Conservation (phyloP, 1,140 invertebrate species). For the Megalonaias nervosa region DNA sequence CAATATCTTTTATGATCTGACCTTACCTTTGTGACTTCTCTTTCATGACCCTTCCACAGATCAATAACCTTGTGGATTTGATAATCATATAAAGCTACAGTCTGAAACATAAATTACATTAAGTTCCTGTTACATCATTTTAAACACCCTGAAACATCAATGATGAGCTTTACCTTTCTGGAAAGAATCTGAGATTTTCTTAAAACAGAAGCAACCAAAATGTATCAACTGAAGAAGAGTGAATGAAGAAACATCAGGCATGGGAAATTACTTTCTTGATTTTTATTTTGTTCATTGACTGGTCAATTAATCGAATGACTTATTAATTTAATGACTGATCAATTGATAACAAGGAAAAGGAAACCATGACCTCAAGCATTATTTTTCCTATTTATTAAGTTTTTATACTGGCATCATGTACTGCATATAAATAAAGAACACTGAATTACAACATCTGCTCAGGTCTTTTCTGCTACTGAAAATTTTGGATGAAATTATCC, state of each 20-base stretch:
- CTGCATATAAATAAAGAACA: too few relatives aligned
- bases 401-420: too few relatives aligned
- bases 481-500: too few relatives aligned
- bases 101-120: constrained; percentile 42
- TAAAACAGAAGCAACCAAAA: neutral
- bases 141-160: too few relatives aligned
- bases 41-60: constrained; percentile 62
- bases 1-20: neutral
- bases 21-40: constrained; percentile 63
- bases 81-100: constrained; percentile 60
- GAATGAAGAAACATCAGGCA: neutral
- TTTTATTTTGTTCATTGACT: neutral
- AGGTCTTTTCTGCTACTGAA: too few relatives aligned
- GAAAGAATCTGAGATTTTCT: neutral
- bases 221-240: neutral
- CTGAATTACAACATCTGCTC: too few relatives aligned
- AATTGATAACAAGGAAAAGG: too few relatives aligned
- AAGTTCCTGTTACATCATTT: neutral
- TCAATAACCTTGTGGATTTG: constrained; percentile 47
- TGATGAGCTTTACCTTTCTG: too few relatives aligned
- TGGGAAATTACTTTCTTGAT: neutral
- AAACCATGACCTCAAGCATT: too few relatives aligned
- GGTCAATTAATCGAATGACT: too few relatives aligned
- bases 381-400: too few relatives aligned
- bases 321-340: too few relatives aligned